Conservation (phyloP, 1,140 invertebrate species). For the Cydia strobilella region DNA sequence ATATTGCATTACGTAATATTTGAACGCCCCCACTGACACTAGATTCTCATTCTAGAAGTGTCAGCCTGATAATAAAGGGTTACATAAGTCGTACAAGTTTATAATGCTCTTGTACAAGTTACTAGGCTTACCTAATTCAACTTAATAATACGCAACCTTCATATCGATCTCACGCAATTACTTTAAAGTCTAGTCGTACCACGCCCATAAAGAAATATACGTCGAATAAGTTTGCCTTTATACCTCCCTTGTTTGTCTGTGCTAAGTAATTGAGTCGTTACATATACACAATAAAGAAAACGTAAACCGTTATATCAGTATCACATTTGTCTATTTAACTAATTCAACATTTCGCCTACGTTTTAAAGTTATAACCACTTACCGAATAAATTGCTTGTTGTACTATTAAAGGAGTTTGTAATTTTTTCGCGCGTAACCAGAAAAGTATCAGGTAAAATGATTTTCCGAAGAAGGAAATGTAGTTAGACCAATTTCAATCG, state of each 20-base stretch:
- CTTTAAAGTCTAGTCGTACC: neutral
- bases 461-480: neutral
- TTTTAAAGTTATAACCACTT: neutral
- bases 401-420: neutral
- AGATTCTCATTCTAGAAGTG: no score
- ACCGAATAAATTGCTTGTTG: neutral
- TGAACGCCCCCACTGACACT: no score
- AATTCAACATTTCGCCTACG: neutral
- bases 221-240: conserved; percentile 13
- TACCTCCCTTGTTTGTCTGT: neutral
- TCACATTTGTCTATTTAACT: neutral
- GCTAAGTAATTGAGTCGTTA: conserved; percentile 6
- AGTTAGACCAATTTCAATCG: neutral
- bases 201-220: neutral
- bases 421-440: neutral
- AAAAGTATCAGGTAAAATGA: no score
- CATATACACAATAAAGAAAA: neutral
- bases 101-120: no score
- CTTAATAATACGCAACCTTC: neutral
- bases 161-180: neutral
- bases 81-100: no score
- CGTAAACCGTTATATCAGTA: neutral
- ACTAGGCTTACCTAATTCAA: no score
- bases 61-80: no score
- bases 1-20: no score